Evolutionary conservation across 2,113 vertebrate genomes (phyloP).

Genomic region (Agapornis roseicollis): DNA sequence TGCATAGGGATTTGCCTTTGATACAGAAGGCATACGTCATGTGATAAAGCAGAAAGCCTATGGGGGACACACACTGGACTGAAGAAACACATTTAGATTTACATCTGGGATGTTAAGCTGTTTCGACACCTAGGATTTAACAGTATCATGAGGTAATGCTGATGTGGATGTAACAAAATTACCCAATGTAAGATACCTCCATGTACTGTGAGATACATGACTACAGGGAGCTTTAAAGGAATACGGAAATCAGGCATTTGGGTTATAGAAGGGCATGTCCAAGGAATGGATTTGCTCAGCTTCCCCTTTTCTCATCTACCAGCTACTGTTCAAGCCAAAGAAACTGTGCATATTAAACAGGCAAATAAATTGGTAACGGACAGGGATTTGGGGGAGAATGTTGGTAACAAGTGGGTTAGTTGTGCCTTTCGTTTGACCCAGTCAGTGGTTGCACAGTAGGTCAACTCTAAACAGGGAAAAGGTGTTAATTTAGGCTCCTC

Average conservation of each 20-base stretch:
- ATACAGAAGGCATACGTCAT: background rate
- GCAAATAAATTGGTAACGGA: background rate
- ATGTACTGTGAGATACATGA: background rate
- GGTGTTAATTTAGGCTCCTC: background rate
- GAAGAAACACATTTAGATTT: background rate
- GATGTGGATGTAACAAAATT: background rate
- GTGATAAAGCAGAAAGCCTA: background rate
- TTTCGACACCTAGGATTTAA: background rate
- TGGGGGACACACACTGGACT: background rate
- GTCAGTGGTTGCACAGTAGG: background rate
- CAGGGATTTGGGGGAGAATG: background rate
- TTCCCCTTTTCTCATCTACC: background rate
- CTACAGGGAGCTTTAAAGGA: background rate
- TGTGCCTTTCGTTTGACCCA: background rate
- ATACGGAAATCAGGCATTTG: background rate
- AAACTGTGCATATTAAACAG: background rate
- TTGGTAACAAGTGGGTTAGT: background rate
- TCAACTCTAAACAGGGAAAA: background rate
- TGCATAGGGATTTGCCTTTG: background rate
- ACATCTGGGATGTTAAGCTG: background rate
- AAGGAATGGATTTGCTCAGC: background rate
- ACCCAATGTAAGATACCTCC: background rate
- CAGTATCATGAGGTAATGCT: rapidly evolving
- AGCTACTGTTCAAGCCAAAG: background rate
- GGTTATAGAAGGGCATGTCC: background rate